These are phyloP conservation scores for Vesta saturnalis DNA, from an alignment of 2,888 invertebrate genomes.

Conservation along the genomic window DNA sequence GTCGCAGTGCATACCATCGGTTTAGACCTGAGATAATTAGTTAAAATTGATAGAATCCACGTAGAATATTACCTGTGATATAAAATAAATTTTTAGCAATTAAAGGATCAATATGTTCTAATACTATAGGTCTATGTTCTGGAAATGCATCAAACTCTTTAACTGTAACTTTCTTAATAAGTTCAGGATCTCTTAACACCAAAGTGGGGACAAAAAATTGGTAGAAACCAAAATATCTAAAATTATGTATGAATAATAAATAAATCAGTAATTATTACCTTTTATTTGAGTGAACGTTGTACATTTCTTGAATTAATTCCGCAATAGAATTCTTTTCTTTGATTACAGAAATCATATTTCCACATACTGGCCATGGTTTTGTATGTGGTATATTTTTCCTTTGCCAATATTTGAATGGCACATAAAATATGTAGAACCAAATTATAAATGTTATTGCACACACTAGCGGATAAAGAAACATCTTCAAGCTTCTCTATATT, in stretches of 20 bases:
- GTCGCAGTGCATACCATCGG: slow-evolving; percentile 31
- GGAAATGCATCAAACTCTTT: slow-evolving; percentile 16
- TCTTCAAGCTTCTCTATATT: too few species aligned
- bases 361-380: too few species aligned
- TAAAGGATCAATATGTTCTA: background rate
- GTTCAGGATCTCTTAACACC: slow-evolving; percentile 4
- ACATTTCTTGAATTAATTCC: background rate
- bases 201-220: background rate
- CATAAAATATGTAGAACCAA: too few species aligned
- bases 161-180: slow-evolving; percentile 4
- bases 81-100: background rate
- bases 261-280: too few species aligned
- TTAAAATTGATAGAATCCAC: background rate
- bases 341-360: too few species aligned
- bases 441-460: too few species aligned
- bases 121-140: background rate
- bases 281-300: background rate
- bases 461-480: too few species aligned
- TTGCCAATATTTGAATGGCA: too few species aligned
- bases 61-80: background rate
- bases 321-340: too few species aligned
- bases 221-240: slow-evolving; percentile 12
- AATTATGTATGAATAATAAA: background rate
- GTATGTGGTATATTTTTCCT: too few species aligned
- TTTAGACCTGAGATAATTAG: slow-evolving; percentile 9